phyloP scores from a whole-genome alignment of 2,113 vertebrate species.

The Oceanites oceanicus region DNA sequence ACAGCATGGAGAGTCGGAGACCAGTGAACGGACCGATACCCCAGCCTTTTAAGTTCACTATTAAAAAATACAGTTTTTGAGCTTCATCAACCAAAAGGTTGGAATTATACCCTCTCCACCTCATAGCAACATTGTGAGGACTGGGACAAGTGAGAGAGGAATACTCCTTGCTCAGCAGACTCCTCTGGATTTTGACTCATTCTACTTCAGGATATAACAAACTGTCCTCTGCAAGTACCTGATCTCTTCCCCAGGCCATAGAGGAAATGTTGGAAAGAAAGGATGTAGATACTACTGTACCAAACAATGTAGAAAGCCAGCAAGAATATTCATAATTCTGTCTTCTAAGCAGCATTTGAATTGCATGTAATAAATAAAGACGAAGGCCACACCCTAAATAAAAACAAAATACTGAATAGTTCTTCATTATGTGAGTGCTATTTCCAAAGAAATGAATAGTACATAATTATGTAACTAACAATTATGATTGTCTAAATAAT shows the following conservation, averaged over 20 bases:
- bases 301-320: neutral
- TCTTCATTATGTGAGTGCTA: neutral
- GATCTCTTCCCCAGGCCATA: neutral
- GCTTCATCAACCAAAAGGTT: neutral
- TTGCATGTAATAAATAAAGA: neutral
- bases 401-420: neutral
- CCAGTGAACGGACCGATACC: neutral
- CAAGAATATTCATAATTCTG: neutral
- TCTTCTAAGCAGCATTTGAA: neutral
- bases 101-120: neutral
- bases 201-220: neutral
- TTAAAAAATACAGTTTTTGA: neutral
- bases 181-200: neutral
- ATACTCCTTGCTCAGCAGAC: neutral
- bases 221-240: neutral
- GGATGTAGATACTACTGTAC: neutral
- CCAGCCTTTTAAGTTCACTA: neutral
- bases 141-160: neutral
- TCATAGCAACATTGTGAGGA: neutral
- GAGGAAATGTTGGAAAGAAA: neutral
- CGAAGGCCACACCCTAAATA: neutral
- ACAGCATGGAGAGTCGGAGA: neutral
- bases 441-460: conserved; percentile 20
- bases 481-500: neutral
- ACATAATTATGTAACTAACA: conserved; percentile 22